These are phyloP conservation scores for Temnothorax rugatulus DNA, from an alignment of 2,888 invertebrate genomes.

Conservation along the genomic window DNA sequence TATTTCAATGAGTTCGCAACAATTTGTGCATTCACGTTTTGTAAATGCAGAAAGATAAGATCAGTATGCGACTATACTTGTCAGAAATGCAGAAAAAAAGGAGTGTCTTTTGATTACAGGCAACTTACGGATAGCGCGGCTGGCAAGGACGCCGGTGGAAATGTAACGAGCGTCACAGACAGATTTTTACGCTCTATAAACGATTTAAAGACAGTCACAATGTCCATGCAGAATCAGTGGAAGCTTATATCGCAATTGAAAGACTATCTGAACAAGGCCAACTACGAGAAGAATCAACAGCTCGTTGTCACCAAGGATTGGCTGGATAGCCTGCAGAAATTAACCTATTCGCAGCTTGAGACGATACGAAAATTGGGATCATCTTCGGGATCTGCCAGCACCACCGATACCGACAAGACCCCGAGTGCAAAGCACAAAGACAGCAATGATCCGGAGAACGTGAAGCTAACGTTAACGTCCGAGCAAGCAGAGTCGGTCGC, in stretches of 20 bases:
- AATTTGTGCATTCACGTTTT: not conserved
- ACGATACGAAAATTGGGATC: constrained; percentile 74
- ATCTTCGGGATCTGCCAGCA: constrained; percentile 6
- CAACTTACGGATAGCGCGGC: constrained; percentile 74
- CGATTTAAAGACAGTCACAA: constrained; percentile 77
- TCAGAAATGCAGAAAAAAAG: not conserved
- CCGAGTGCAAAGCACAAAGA: constrained; percentile 58
- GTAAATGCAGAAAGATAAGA: not conserved
- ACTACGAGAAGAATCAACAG: constrained; percentile 86
- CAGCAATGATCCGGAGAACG: constrained; percentile 49
- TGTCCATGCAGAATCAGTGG: constrained; percentile 86
- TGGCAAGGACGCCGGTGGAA: constrained; percentile 71
- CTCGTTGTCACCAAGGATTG: constrained; percentile 87
- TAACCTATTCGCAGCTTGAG: constrained; percentile 82
- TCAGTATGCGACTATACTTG: not conserved
- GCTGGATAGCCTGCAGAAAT: constrained; percentile 86
- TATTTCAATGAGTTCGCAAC: not conserved
- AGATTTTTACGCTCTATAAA: constrained; percentile 74
- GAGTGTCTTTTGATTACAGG: constrained; percentile 70
- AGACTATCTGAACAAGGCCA: constrained; percentile 86
- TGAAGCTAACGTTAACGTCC: constrained; percentile 46
- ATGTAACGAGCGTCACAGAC: constrained; percentile 65
- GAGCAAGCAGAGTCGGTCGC: constrained; percentile 18
- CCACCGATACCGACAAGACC: constrained; percentile 15
- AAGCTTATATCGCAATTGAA: constrained; percentile 87